Conservation (phyloP, 37 sponge, comb jelly and placozoan genomes). For the Halisarca cf. caerulea region DNA sequence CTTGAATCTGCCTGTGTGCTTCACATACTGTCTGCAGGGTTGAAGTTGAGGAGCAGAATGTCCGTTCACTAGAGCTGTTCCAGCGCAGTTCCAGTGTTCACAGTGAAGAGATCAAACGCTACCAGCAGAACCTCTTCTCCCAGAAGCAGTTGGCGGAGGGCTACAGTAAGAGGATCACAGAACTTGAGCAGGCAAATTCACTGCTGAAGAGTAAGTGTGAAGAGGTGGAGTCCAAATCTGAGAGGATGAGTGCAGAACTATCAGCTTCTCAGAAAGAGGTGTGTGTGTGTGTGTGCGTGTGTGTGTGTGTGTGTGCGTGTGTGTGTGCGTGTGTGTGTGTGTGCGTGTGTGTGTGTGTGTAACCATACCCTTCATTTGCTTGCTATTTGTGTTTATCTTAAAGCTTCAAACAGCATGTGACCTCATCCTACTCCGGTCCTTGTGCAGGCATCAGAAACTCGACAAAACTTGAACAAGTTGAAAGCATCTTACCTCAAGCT, state of each 20-base stretch:
- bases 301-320: conserved; percentile 5
- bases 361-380: neutral
- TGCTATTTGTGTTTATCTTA: too few species aligned
- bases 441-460: neutral
- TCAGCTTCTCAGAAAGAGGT: conserved; percentile 1
- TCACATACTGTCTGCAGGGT: too few species aligned
- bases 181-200: conserved; percentile 40
- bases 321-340: conserved; percentile 8
- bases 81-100: conserved; percentile 32
- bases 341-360: neutral
- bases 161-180: conserved; percentile 41
- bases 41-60: conserved; percentile 30
- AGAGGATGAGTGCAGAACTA: neutral
- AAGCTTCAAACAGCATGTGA: neutral
- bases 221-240: conserved; percentile 28
- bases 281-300: neutral
- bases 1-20: too few species aligned
- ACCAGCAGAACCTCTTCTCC: conserved; percentile 23
- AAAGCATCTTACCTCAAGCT: conserved; percentile 76
- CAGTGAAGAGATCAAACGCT: conserved; percentile 41
- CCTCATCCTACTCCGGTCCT: neutral
- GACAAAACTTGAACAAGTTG: conserved; percentile 57
- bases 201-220: conserved; percentile 16
- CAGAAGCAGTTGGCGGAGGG: conserved; percentile 50
- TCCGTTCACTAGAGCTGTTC: conserved; percentile 7